A percentile compares a stretch with the other conserved stretches of the same genome.
These are phyloP conservation scores for Drosophila helvetica DNA, from an alignment of 2,888 invertebrate species.

Conservation along the genomic window DNA sequence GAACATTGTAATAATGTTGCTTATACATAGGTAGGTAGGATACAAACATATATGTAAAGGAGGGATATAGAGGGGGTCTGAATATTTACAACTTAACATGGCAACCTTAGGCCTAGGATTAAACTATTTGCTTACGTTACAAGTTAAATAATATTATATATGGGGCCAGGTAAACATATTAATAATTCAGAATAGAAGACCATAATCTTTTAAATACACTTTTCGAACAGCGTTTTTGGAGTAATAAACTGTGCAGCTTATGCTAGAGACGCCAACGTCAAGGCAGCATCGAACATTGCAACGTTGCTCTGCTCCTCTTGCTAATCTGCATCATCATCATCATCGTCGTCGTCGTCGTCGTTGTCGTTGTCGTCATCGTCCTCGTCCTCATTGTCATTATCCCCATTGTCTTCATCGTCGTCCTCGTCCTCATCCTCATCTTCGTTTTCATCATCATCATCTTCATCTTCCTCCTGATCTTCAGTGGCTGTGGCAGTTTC, in stretches of 20 bases:
- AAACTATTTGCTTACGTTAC: slow-evolving; percentile 19
- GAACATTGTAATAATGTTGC: slow-evolving; percentile 16
- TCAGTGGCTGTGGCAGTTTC: slow-evolving; percentile 45
- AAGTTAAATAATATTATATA: slow-evolving; percentile 1
- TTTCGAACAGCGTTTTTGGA: slow-evolving; percentile 14
- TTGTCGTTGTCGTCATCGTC: slow-evolving; percentile 4
- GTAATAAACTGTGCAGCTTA: slow-evolving; percentile 7
- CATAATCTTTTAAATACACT: slow-evolving; percentile 12
- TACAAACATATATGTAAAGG: slow-evolving; percentile 2
- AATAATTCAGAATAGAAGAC: slow-evolving; percentile 18
- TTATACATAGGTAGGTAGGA: not conserved
- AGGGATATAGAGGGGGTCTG: not conserved
- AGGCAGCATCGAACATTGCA: slow-evolving; percentile 10
- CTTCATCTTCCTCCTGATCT: slow-evolving; percentile 33
- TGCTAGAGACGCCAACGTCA: slow-evolving; percentile 5
- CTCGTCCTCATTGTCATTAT: slow-evolving; percentile 13
- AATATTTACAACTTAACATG: slow-evolving; percentile 66
- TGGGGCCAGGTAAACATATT: slow-evolving; percentile 3
- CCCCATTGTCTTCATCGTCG: slow-evolving; percentile 24
- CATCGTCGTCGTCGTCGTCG: slow-evolving; percentile 18
- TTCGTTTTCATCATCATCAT: slow-evolving; percentile 25
- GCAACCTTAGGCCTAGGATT: slow-evolving; percentile 32
- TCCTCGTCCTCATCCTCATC: slow-evolving; percentile 11
- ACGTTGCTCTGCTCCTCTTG: not conserved
- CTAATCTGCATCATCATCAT: slow-evolving; percentile 26